Evolutionary conservation across 2,888 invertebrate species (phyloP).

Genomic region (Synergus umbraculus): DNA sequence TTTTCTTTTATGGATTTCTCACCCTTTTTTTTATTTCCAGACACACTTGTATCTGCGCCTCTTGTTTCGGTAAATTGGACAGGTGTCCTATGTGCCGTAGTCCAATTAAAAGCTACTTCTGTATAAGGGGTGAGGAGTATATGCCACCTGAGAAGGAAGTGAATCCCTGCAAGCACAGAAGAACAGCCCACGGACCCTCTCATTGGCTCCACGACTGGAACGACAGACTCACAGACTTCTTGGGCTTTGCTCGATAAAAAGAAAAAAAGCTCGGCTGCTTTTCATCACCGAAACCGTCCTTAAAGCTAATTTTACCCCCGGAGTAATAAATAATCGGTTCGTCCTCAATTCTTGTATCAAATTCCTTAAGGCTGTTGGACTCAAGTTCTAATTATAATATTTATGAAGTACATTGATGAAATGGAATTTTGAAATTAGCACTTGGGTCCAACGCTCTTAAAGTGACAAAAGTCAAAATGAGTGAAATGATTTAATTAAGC

Average conservation of each 20-base stretch:
- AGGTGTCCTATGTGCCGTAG: slow-evolving; percentile 93
- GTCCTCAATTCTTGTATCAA: background rate
- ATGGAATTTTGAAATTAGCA: too few relatives aligned
- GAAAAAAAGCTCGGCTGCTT: background rate
- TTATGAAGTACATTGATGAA: too few relatives aligned
- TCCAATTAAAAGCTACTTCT: slow-evolving; percentile 90
- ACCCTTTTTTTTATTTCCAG: slow-evolving; percentile 71
- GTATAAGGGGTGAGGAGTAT: slow-evolving; percentile 88
- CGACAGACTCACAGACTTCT: slow-evolving; percentile 85
- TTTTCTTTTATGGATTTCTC: background rate
- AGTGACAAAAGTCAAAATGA: too few relatives aligned
- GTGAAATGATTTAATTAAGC: too few relatives aligned
- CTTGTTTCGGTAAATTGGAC: slow-evolving; percentile 89
- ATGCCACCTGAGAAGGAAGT: slow-evolving; percentile 78
- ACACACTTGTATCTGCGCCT: slow-evolving; percentile 91
- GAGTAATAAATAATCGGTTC: slow-evolving; percentile 2
- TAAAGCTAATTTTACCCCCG: slow-evolving; percentile 9
- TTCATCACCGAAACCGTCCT: slow-evolving; percentile 30
- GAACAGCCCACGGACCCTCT: slow-evolving; percentile 73
- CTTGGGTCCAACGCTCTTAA: too few relatives aligned
- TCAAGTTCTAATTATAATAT: too few relatives aligned
- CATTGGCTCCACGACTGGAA: slow-evolving; percentile 83
- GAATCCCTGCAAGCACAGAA: slow-evolving; percentile 77
- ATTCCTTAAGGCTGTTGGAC: too few relatives aligned
- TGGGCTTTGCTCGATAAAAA: slow-evolving; percentile 82